Conservation (phyloP, 2,113 vertebrate species). For the Gila orcuttii region DNA sequence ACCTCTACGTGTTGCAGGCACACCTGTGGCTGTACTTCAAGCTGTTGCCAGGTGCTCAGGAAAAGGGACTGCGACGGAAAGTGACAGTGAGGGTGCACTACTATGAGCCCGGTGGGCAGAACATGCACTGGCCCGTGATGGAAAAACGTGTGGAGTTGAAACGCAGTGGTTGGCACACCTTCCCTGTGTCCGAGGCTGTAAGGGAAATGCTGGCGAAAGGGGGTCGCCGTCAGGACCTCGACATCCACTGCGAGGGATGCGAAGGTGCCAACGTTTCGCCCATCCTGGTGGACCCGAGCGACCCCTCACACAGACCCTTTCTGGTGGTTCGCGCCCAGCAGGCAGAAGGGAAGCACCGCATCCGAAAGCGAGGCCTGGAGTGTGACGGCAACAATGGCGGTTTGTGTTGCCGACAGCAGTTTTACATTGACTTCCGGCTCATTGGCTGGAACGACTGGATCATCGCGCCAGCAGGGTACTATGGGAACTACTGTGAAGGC, state of each 20-base stretch:
- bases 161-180: conserved; percentile 97
- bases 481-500: conserved; percentile 98
- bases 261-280: conserved; percentile 85
- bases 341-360: conserved; percentile 91
- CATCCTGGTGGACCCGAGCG: conserved; percentile 86
- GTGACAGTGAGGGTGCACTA: conserved; percentile 92
- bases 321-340: conserved; percentile 91
- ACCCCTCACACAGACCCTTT: conserved; percentile 95
- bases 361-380: conserved; percentile 96
- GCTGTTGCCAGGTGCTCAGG: conserved; percentile 85
- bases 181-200: conserved; percentile 91
- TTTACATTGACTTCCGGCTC: conserved; percentile 98
- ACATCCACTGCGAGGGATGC: conserved; percentile 92
- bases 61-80: conserved; percentile 90
- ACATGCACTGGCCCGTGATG: conserved; percentile 85
- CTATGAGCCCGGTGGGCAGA: conserved; percentile 77
- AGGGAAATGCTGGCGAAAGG: conserved; percentile 87
- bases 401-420: conserved; percentile 98
- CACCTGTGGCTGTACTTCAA: conserved; percentile 98
- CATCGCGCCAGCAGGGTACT: conserved; percentile 97
- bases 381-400: conserved; percentile 93
- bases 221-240: conserved; percentile 89
- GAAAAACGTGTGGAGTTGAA: conserved; percentile 96
- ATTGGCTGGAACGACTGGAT: conserved; percentile 99
- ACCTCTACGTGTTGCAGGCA: conserved; percentile 93